Evolutionary conservation across 2,113 vertebrate genomes (phyloP).

Genomic region (Phyllostomus discolor): DNA sequence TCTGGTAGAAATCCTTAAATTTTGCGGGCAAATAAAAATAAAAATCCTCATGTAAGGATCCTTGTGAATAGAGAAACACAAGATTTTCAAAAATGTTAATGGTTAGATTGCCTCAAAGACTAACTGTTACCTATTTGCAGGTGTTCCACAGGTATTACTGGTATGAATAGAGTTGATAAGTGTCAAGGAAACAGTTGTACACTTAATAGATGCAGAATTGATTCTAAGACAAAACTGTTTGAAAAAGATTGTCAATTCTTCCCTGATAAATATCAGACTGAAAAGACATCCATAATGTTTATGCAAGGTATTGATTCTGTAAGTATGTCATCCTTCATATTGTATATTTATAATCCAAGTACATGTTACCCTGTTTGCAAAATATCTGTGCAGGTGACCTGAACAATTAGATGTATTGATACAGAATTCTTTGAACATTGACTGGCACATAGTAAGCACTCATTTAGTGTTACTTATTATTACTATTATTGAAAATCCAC

Average conservation of each 20-base stretch:
- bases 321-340: constrained; percentile 49
- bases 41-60: background rate
- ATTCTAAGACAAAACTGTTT: constrained; percentile 62
- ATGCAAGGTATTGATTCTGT: constrained; percentile 71
- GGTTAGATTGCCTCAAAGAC: background rate
- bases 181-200: constrained; percentile 56
- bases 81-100: background rate
- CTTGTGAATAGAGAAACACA: background rate
- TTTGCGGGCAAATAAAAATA: background rate
- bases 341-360: background rate
- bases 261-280: constrained; percentile 58
- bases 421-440: background rate
- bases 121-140: constrained; percentile 56
- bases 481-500: background rate
- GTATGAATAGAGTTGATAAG: background rate
- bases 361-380: background rate
- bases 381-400: background rate
- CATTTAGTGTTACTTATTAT: background rate
- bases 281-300: constrained; percentile 74
- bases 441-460: background rate
- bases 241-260: constrained; percentile 73
- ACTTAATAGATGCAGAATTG: constrained; percentile 16
- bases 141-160: constrained; percentile 61
- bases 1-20: background rate
- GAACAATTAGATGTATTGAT: background rate